phyloP scores from a whole-genome alignment of 2,888 invertebrate genomes.

The Caenorhabditis sp. region DNA sequence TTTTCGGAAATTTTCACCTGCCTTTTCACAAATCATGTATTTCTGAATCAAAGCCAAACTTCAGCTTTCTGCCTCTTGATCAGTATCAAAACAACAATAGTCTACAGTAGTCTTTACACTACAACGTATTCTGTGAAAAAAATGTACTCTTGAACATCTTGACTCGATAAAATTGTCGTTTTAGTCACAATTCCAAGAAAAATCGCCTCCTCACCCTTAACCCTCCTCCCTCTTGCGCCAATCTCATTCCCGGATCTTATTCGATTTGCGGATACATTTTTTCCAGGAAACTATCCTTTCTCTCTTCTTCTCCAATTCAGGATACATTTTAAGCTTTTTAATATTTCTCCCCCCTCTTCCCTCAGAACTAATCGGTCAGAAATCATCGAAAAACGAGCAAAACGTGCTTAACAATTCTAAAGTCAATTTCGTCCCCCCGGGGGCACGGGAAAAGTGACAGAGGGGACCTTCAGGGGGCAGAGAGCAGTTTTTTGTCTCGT shows the following conservation, averaged over 20 bases:
- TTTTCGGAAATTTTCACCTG: too few relatives aligned
- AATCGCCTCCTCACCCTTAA: not conserved
- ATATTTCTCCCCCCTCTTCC: not conserved
- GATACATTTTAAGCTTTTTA: slow-evolving; percentile 12
- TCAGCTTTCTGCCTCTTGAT: too few relatives aligned
- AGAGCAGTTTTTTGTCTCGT: slow-evolving; percentile 31
- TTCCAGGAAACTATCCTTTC: slow-evolving; percentile 10
- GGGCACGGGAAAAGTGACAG: slow-evolving; percentile 1
- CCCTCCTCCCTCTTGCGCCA: not conserved
- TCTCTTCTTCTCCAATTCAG: not conserved
- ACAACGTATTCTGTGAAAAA: not conserved
- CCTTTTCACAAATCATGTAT: too few relatives aligned
- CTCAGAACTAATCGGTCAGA: slow-evolving; percentile 36
- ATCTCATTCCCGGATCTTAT: slow-evolving; percentile 25
- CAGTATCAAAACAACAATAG: too few relatives aligned
- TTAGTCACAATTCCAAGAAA: slow-evolving; percentile 11
- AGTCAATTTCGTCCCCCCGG: slow-evolving; percentile 31
- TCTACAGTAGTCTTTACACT: too few relatives aligned
- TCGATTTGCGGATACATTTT: slow-evolving; percentile 15
- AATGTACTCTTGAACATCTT: slow-evolving; percentile 1
- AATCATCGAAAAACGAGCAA: slow-evolving; percentile 40
- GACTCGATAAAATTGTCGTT: not conserved
- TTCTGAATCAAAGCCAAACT: too few relatives aligned
- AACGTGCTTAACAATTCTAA: slow-evolving; percentile 49
- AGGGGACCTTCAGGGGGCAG: not conserved